A percentile compares a stretch with the other conserved stretches of the same genome.
Evolutionary conservation across 2,888 invertebrate genomes (phyloP).

Genomic region (Volucella inflata): DNA sequence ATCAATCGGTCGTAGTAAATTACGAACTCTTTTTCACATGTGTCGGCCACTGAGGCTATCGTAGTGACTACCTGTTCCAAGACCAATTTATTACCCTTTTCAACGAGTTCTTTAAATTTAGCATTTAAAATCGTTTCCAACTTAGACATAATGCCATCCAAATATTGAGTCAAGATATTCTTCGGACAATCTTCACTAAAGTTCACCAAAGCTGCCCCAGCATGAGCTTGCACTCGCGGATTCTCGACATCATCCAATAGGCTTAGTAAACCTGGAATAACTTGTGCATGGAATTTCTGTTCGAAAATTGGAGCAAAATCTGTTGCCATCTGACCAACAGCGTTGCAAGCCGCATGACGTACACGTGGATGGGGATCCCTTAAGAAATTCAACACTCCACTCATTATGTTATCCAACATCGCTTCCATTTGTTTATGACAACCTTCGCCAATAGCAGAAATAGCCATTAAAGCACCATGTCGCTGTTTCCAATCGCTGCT

Average conservation of each 20-base stretch:
- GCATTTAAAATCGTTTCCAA: constrained; percentile 94
- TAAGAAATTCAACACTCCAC: constrained; percentile 93
- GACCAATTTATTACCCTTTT: constrained; percentile 97
- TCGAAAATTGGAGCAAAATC: constrained; percentile 99
- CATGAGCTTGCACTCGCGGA: constrained; percentile 94
- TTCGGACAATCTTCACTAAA: constrained; percentile 99
- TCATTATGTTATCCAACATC: constrained; percentile 96
- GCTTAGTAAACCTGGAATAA: constrained; percentile 95
- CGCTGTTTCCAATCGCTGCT: constrained; percentile 93
- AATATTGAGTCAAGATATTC: constrained; percentile 93
- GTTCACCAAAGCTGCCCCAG: constrained; percentile 98
- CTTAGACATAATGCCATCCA: constrained; percentile 95
- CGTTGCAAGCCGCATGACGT: constrained; percentile 98
- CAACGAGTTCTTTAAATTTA: constrained; percentile 97
- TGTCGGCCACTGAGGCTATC: constrained; percentile 99
- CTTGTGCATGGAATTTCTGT: constrained; percentile 98
- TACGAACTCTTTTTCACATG: constrained; percentile 97
- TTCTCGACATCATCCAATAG: constrained; percentile 95
- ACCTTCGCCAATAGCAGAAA: constrained; percentile 99
- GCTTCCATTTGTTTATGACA: constrained; percentile 99
- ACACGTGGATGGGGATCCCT: constrained; percentile 87
- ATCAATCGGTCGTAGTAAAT: constrained; percentile 96
- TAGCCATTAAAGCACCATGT: constrained; percentile 99
- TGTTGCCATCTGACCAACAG: constrained; percentile 99
- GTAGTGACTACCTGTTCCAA: constrained; percentile 98